A percentile compares a stretch with the other conserved stretches of the same genome.
These are phyloP conservation scores for Leptocoma aspasia DNA, from an alignment of 2,113 vertebrate species.

Conservation along the genomic window DNA sequence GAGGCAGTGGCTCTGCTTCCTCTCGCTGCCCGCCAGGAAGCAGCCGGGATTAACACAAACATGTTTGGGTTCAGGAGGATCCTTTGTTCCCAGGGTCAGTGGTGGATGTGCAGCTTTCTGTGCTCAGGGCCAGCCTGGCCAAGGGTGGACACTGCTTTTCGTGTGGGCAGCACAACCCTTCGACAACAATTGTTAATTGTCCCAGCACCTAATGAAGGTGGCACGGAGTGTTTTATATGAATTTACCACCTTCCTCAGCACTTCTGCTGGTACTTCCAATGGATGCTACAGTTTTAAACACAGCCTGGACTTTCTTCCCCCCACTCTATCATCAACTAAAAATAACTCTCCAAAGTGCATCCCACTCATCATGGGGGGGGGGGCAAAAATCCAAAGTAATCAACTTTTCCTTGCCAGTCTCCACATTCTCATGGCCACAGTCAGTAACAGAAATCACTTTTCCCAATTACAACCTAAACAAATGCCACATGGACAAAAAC, in stretches of 20 bases:
- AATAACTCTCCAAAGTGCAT: not conserved
- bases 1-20: constrained; percentile 36
- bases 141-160: not conserved
- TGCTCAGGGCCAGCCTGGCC: constrained; percentile 21
- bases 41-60: constrained; percentile 47
- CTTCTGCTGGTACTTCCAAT: not conserved
- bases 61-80: constrained; percentile 54
- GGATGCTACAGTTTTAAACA: not conserved
- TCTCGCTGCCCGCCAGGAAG: constrained; percentile 37
- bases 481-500: not conserved
- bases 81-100: constrained; percentile 56
- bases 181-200: not conserved
- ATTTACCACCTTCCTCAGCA: not conserved
- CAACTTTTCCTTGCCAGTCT: not conserved
- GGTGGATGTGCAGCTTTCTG: not conserved
- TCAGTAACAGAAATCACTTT: not conserved
- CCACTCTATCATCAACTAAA: not conserved
- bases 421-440: not conserved
- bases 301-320: not conserved
- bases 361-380: not conserved
- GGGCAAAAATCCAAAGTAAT: not conserved
- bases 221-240: not conserved
- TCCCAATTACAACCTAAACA: not conserved
- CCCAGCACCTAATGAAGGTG: not conserved
- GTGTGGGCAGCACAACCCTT: not conserved